A percentile compares a stretch with the other conserved stretches of the same genome.
phyloP scores from a whole-genome alignment of 2,888 invertebrate genomes.

The Didymodactylos carnosus region DNA sequence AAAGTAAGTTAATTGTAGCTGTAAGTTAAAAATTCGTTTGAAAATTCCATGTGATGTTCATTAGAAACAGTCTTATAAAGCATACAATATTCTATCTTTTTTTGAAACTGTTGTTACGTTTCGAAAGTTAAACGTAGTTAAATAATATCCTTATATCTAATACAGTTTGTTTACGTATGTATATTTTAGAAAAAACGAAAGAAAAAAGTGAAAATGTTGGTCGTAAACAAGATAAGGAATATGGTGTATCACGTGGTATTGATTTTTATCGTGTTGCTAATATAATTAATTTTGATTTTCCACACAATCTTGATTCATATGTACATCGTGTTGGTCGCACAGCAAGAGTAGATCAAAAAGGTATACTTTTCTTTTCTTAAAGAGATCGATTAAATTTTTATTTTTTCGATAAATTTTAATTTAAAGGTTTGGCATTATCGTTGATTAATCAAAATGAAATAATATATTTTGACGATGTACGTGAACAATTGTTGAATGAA shows the following conservation, averaged over 20 bases:
- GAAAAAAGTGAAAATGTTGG: conserved; percentile 23
- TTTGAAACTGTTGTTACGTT: background rate
- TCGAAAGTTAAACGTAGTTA: background rate
- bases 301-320: conserved; percentile 64
- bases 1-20: background rate
- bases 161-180: too few relatives aligned
- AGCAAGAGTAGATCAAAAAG: conserved; percentile 38
- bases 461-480: background rate
- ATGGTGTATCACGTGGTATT: conserved; percentile 82
- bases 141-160: too few relatives aligned
- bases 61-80: too few relatives aligned
- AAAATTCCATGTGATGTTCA: too few relatives aligned
- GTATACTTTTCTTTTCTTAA: conserved; percentile 52
- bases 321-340: conserved; percentile 73
- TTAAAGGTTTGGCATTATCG: background rate
- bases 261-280: conserved; percentile 93
- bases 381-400: conserved; percentile 38
- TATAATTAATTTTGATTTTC: conserved; percentile 96
- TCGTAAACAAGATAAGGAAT: conserved; percentile 65
- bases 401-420: background rate
- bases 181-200: background rate
- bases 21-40: conserved; percentile 11
- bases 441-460: background rate
- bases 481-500: background rate
- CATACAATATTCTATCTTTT: too few relatives aligned